These are phyloP conservation scores for Alloscopus bannaensis DNA, from an alignment of 2,888 invertebrate genomes.

Conservation along the genomic window DNA sequence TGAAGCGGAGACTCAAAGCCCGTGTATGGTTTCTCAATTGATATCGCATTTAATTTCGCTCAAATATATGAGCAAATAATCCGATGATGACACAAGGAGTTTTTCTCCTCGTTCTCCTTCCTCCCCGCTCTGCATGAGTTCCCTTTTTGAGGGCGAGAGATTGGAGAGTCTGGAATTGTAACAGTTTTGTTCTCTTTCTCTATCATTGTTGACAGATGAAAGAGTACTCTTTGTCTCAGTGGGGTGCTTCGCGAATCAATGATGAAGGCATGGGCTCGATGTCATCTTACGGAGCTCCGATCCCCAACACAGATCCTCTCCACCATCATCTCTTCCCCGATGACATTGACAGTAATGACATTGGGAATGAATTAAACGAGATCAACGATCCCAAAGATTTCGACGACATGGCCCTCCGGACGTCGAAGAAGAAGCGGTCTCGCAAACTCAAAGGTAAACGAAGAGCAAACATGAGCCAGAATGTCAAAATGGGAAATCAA, in stretches of 20 bases:
- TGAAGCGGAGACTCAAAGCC: background rate
- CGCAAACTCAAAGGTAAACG: constrained; percentile 70
- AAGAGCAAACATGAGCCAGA: too few species aligned
- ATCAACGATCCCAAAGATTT: constrained; percentile 66
- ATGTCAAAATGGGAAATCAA: too few species aligned
- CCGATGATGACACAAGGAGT: constrained; percentile 61
- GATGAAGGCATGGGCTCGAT: constrained; percentile 46
- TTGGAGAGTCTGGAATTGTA: constrained; percentile 50
- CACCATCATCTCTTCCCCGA: constrained; percentile 63
- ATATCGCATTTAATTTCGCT: constrained; percentile 42
- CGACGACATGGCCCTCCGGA: constrained; percentile 58
- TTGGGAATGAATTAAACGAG: constrained; percentile 71
- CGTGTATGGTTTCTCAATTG: constrained; percentile 7
- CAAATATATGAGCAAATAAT: constrained; percentile 54
- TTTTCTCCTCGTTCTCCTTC: too few species aligned
- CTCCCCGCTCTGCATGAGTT: too few species aligned
- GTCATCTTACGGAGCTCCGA: constrained; percentile 28
- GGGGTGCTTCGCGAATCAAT: constrained; percentile 60
- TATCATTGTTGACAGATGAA: constrained; percentile 69
- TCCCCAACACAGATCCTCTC: constrained; percentile 43
- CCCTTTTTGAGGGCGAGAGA: too few species aligned
- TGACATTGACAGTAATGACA: constrained; percentile 71
- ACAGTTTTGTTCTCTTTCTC: constrained; percentile 49
- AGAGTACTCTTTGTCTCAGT: constrained; percentile 71
- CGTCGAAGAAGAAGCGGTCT: constrained; percentile 67